phyloP scores from a whole-genome alignment of 1,140 invertebrate genomes.

The Drosophila watanabei region DNA sequence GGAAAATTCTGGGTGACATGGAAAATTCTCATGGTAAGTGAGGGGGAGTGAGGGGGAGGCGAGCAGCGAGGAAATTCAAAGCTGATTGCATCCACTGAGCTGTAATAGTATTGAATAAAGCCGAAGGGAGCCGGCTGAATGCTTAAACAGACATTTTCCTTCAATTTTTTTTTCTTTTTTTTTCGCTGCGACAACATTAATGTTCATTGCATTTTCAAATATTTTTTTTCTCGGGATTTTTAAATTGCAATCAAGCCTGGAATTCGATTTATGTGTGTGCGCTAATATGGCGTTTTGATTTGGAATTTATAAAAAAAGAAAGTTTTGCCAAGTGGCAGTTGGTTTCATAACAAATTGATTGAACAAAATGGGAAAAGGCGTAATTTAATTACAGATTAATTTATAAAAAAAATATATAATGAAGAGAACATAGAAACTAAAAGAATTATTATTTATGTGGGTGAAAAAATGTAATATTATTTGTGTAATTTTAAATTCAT shows the following conservation, averaged over 20 bases:
- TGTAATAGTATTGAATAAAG: slow-evolving; percentile 29
- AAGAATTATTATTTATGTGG: no score
- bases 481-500: no score
- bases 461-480: no score
- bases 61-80: slow-evolving; percentile 30
- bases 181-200: slow-evolving; percentile 14
- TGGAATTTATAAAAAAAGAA: background rate
- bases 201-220: slow-evolving; percentile 22
- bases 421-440: background rate
- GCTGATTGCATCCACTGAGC: slow-evolving; percentile 44
- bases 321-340: no score
- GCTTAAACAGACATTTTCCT: slow-evolving; percentile 8
- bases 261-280: slow-evolving; percentile 9
- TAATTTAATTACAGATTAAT: background rate
- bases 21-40: slow-evolving; percentile 9
- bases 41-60: background rate
- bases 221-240: background rate
- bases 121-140: slow-evolving; percentile 12
- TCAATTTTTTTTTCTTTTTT: background rate
- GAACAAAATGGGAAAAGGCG: background rate
- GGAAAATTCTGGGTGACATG: slow-evolving; percentile 12
- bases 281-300: slow-evolving; percentile 7
- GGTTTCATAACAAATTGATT: background rate
- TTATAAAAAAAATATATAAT: background rate
- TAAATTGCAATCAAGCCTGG: slow-evolving; percentile 2